Conservation (phyloP, 2,797 vertebrate species). For the Hydrophis major region DNA sequence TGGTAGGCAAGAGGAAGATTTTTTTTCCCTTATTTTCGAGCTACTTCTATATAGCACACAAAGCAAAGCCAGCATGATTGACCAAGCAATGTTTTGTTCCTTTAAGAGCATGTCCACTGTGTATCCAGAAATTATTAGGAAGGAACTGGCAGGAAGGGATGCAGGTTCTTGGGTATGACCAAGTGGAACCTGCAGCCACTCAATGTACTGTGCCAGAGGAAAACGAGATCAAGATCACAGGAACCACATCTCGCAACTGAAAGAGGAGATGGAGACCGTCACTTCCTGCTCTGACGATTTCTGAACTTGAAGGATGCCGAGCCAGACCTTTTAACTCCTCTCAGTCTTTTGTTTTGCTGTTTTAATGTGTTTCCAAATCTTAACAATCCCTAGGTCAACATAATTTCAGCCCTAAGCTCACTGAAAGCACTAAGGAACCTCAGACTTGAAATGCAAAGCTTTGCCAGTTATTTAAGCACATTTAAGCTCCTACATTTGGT, state of each 20-base stretch:
- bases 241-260: neutral
- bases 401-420: neutral
- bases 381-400: neutral
- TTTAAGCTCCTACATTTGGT: neutral
- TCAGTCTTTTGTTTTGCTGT: neutral
- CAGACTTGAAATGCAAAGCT: neutral
- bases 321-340: neutral
- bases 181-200: neutral
- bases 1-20: too few species aligned
- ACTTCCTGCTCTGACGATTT: conserved; percentile 1
- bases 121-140: neutral
- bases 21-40: too few species aligned
- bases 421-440: neutral
- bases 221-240: neutral
- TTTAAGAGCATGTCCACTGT: neutral
- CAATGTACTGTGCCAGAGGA: neutral
- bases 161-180: neutral
- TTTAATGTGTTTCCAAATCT: neutral
- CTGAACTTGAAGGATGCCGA: neutral
- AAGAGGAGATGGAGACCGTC: neutral
- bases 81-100: neutral
- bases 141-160: neutral
- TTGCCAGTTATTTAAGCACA: neutral
- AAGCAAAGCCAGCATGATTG: neutral
- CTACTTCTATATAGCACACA: too few species aligned